A percentile compares a stretch with the other conserved stretches of the same genome.
phyloP scores from a whole-genome alignment of 2,797 vertebrate species.

The Calcarius lapponicus region DNA sequence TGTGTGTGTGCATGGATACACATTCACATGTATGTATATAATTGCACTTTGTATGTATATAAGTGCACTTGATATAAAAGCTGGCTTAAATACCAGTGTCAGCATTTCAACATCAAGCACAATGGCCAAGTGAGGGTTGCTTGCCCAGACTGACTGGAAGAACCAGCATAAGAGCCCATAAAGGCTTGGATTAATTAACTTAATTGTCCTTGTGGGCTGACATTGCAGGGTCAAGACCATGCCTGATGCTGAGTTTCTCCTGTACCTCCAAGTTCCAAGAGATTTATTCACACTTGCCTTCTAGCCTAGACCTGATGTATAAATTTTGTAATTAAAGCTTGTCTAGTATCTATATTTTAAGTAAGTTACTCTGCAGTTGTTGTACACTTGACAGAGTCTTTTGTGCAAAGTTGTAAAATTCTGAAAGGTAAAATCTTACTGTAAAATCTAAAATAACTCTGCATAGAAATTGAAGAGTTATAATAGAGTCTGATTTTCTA shows the following conservation, averaged over 20 bases:
- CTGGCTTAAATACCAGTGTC: background rate
- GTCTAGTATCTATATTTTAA: background rate
- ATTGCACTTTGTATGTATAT: background rate
- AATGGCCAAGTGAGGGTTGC: background rate
- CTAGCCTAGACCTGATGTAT: background rate
- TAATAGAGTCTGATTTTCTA: background rate
- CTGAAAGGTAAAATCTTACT: background rate
- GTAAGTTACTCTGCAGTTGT: background rate
- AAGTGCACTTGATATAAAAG: background rate
- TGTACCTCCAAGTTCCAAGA: background rate
- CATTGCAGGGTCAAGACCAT: background rate
- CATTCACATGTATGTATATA: background rate
- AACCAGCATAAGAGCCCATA: background rate
- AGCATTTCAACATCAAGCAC: background rate
- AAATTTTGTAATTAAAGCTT: background rate
- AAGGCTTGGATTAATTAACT: slow-evolving; percentile 24
- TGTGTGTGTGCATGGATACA: background rate
- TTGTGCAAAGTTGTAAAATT: background rate
- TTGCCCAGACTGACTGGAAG: background rate
- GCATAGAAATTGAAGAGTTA: background rate
- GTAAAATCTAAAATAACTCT: background rate
- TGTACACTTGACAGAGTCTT: background rate
- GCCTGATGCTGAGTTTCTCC: background rate
- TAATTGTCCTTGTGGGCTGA: slow-evolving; percentile 5
- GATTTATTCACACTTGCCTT: background rate